Percentiles rank a stretch among this genome's conserved stretches.
These are phyloP conservation scores for Rhinolophus ferrumequinum DNA, from an alignment of 2,113 vertebrate genomes.

Conservation along the genomic window DNA sequence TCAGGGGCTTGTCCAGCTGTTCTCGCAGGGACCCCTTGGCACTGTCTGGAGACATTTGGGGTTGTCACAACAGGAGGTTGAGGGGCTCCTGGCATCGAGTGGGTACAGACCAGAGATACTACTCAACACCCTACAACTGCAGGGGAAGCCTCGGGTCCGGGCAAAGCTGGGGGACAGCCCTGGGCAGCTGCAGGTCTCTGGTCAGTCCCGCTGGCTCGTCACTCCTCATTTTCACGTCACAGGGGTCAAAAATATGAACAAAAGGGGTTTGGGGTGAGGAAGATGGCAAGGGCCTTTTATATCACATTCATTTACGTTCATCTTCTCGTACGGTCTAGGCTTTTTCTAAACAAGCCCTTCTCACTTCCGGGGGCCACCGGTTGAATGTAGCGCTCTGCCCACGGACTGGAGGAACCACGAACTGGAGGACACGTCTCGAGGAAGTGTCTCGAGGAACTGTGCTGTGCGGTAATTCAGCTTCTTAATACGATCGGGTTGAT, in stretches of 20 bases:
- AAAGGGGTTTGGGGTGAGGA: too few relatives aligned
- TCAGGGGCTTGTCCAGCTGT: neutral
- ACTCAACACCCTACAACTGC: rapidly evolving
- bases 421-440: neutral
- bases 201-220: neutral
- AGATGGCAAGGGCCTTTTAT: neutral
- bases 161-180: neutral
- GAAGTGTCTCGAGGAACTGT: neutral
- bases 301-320: neutral
- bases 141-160: neutral
- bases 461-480: neutral
- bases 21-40: neutral
- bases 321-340: neutral
- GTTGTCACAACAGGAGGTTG: neutral
- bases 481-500: neutral
- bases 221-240: rapidly evolving
- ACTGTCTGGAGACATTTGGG: neutral
- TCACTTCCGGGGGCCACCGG: rapidly evolving
- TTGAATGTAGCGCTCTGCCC: neutral
- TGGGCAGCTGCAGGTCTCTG: neutral
- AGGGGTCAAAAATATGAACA: neutral
- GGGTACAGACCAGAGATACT: neutral
- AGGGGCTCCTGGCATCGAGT: neutral
- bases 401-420: rapidly evolving
- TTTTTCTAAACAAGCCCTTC: too few relatives aligned